Conservation (phyloP, 2,888 invertebrate species). For the Phania funesta region DNA sequence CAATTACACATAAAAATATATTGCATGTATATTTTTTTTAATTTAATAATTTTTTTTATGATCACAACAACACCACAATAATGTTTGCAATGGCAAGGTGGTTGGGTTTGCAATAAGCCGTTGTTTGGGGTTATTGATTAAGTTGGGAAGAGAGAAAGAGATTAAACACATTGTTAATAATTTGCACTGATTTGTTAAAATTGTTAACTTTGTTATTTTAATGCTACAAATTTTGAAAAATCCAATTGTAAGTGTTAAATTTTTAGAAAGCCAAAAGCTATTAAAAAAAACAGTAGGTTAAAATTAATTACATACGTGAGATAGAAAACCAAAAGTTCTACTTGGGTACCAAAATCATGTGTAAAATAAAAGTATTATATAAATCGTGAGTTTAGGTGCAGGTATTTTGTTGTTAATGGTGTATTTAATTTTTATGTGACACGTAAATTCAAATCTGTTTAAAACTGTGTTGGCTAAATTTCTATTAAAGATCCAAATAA, state of each 20-base stretch:
- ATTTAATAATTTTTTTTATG: slow-evolving; percentile 27
- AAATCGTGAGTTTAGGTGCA: slow-evolving; percentile 9
- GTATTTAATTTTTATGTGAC: neutral
- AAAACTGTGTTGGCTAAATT: slow-evolving; percentile 10
- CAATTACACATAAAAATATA: slow-evolving; percentile 42
- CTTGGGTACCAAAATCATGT: slow-evolving; percentile 39
- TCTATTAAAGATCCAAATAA: slow-evolving; percentile 6
- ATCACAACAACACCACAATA: slow-evolving; percentile 17
- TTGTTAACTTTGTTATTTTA: neutral
- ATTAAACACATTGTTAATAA: slow-evolving; percentile 68
- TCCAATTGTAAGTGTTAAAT: neutral
- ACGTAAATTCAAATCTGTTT: neutral
- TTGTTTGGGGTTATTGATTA: slow-evolving; percentile 61
- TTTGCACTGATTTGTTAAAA: slow-evolving; percentile 48
- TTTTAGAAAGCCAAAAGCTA: slow-evolving; percentile 24
- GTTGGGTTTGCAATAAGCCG: slow-evolving; percentile 40
- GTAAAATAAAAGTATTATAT: slow-evolving; percentile 4
- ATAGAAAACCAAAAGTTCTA: slow-evolving; percentile 48
- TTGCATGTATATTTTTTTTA: neutral
- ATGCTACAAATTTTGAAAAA: slow-evolving; percentile 32
- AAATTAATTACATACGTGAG: slow-evolving; percentile 50
- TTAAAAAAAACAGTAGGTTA: neutral
- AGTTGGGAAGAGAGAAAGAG: slow-evolving; percentile 70
- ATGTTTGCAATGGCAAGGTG: slow-evolving; percentile 7
- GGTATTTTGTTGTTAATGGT: slow-evolving; percentile 16